Evolutionary conservation across 2,113 vertebrate species (phyloP).

Genomic region (Numenius arquata): DNA sequence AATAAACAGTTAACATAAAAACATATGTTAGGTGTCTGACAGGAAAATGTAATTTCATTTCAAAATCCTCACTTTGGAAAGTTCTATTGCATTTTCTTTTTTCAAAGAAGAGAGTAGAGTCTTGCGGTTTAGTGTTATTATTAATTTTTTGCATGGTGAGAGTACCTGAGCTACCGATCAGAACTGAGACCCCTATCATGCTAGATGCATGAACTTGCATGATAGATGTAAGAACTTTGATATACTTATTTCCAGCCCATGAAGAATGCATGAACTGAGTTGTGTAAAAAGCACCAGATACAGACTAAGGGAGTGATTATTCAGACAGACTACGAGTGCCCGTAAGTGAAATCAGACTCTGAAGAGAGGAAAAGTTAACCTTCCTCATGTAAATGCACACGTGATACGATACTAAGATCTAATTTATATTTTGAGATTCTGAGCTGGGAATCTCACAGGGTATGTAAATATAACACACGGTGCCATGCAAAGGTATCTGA

Average conservation of each 20-base stretch:
- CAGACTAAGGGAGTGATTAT: neutral
- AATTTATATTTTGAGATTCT: neutral
- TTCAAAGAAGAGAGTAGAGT: neutral
- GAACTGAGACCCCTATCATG: neutral
- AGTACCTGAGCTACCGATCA: neutral
- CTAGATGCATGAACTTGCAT: neutral
- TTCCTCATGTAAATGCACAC: neutral
- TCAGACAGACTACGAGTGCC: accelerated
- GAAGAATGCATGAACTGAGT: neutral
- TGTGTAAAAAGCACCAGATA: neutral
- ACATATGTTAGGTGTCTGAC: neutral
- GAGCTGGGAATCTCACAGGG: neutral
- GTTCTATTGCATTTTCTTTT: neutral
- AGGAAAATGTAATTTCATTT: neutral
- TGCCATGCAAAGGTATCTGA: neutral
- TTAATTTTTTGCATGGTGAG: neutral
- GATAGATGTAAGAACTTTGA: neutral
- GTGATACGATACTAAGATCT: neutral
- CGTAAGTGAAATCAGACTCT: neutral
- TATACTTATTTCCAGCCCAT: neutral
- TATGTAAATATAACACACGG: neutral
- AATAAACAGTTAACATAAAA: neutral
- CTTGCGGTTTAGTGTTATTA: neutral
- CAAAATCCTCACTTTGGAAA: neutral
- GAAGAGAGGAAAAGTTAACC: neutral